These are phyloP conservation scores for Dioctria rufipes DNA, from an alignment of 2,888 invertebrate genomes.

Conservation along the genomic window DNA sequence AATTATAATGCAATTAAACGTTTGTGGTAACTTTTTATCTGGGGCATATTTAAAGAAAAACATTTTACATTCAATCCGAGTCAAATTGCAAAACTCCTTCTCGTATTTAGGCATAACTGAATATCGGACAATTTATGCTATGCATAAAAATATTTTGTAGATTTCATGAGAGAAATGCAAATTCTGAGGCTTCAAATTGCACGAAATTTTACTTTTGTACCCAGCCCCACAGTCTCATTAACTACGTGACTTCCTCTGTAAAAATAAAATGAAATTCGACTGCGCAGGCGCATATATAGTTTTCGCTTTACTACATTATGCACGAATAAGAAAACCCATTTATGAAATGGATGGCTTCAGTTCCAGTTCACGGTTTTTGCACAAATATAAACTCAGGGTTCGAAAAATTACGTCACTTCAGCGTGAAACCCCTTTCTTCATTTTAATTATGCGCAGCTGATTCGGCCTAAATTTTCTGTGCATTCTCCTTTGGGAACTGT, in stretches of 20 bases:
- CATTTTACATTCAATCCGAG: background rate
- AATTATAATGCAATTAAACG: background rate
- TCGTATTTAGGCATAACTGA: background rate
- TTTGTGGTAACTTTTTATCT: background rate
- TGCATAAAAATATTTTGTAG: background rate
- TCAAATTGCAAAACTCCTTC: background rate
- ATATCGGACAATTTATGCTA: background rate
- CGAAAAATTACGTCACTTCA: conserved; percentile 33
- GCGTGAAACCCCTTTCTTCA: conserved; percentile 33
- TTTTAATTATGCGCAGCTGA: conserved; percentile 44
- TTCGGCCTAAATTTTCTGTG: conserved; percentile 29
- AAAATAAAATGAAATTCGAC: conserved; percentile 9
- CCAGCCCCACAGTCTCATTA: background rate
- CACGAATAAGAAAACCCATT: background rate
- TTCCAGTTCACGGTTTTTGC: conserved; percentile 47
- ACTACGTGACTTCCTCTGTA: conserved; percentile 33
- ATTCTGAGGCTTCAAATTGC: conserved; percentile 10
- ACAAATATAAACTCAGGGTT: conserved; percentile 31
- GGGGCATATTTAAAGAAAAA: background rate
- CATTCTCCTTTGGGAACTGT: conserved; percentile 6
- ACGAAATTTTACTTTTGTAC: background rate
- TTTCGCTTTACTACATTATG: conserved; percentile 6
- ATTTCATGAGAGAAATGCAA: conserved; percentile 41
- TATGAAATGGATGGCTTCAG: conserved; percentile 13
- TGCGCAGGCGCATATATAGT: conserved; percentile 5